Percentiles rank a stretch among this genome's conserved stretches.
Evolutionary conservation across 2,797 vertebrate genomes (phyloP).

Genomic region (Zalophus californianus): DNA sequence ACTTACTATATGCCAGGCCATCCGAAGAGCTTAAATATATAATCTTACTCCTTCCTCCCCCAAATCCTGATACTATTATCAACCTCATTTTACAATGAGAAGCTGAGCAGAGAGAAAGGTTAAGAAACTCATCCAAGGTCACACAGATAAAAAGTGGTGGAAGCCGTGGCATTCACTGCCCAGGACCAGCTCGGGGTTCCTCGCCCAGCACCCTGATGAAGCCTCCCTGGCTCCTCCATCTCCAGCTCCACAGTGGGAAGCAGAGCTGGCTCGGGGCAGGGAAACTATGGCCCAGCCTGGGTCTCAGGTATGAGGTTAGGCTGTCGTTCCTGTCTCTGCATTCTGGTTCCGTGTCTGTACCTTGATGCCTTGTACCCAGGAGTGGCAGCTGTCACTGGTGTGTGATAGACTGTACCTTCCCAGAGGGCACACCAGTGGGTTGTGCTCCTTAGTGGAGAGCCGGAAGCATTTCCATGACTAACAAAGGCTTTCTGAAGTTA

Average conservation of each 20-base stretch:
- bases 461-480: neutral
- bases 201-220: neutral
- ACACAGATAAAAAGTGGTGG: neutral
- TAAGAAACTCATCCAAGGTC: slow-evolving; percentile 28
- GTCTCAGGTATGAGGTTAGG: neutral
- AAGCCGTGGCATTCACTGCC: neutral
- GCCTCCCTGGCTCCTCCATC: neutral
- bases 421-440: neutral
- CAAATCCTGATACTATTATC: neutral
- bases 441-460: neutral
- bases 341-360: neutral
- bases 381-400: neutral
- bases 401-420: neutral
- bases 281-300: neutral
- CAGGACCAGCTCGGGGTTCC: slow-evolving; percentile 2
- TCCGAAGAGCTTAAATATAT: neutral
- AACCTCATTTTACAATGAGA: slow-evolving; percentile 23
- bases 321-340: neutral
- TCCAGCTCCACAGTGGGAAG: neutral
- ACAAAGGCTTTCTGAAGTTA: slow-evolving; percentile 5
- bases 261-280: neutral
- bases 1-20: neutral
- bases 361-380: neutral
- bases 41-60: neutral
- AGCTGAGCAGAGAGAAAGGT: slow-evolving; percentile 6